Evolutionary conservation across 2,888 invertebrate species (phyloP), one percentile per base, ranked within the genome.

Genomic region (Diarsia rubi): DNA sequence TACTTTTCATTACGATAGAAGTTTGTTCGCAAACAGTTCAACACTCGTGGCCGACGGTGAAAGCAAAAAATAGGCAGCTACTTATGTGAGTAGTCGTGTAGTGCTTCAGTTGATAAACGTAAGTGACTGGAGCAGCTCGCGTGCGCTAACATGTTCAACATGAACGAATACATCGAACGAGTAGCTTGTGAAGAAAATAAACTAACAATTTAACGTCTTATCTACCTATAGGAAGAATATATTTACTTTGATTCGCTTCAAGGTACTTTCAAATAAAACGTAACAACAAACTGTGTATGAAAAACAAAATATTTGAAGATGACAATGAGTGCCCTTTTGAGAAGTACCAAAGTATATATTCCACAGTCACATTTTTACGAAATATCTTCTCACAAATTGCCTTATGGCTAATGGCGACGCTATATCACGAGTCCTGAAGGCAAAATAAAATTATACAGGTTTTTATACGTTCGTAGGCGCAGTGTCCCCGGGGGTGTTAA

Each of bases 1-100:
- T 95, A 95, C 95, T 95, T 95, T 95, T 94, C 95, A 95, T 95
- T 95, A 94, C 94, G 90, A 92, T 89, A 91, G 90, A 93, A 94
- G 94, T 94, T 94, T 94, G 93, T 92, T 90, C 88, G 90, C 93
- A 95, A 95, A 95, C 93, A 94, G 90, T 93, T 92, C 93, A 90
- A 92, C 92, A 91, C 89, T 92, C 91, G 89, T 87, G 88, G 86
- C 64, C 73, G 76, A 52, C 69, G 75, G 75, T 65, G 76, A 79
- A 74, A 64, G 86, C 76, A 88, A 87, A 88, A 87, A 87, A 88
- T 84, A 84, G 64, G 63, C 31, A 66, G 73, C 75, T 73, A 76
- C 78, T 82, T 80, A 72, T 71, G 69, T 79, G 71, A 47, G 49
- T 49, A 57, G 75, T 79, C 68, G 62, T 67, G 63, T 75, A 76